phyloP scores from a whole-genome alignment of 2,797 vertebrate species.

The Chiloscyllium punctatum region DNA sequence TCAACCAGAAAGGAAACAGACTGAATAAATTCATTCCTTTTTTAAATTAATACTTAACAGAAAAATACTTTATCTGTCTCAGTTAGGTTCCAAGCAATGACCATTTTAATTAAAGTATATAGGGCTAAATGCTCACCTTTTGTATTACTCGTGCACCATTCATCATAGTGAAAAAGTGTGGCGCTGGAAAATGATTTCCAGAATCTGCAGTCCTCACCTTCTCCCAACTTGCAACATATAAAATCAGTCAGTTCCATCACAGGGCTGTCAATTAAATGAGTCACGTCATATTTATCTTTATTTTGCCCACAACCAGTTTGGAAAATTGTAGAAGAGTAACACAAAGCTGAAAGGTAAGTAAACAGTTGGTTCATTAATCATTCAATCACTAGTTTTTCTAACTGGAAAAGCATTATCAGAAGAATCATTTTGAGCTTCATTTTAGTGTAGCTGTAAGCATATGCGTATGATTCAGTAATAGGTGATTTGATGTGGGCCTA shows the following conservation, averaged over 20 bases:
- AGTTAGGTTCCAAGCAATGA: neutral
- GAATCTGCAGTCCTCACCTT: too few relatives aligned
- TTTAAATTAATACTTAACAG: neutral
- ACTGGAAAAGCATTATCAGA: neutral
- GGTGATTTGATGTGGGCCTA: neutral
- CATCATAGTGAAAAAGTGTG: neutral
- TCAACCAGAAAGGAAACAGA: neutral
- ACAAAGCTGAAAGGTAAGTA: neutral
- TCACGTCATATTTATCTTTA: neutral
- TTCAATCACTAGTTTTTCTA: neutral
- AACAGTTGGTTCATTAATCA: neutral
- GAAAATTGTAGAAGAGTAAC: neutral
- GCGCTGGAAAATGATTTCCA: too few relatives aligned
- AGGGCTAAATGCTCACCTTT: neutral
- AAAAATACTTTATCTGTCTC: neutral
- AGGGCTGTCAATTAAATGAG: neutral
- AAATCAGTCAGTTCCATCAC: neutral
- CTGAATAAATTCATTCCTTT: neutral
- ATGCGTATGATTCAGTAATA: neutral
- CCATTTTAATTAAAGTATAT: neutral
- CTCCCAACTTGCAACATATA: neutral
- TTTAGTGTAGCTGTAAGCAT: neutral
- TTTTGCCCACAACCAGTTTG: slow-evolving; percentile 5
- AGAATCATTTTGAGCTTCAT: neutral
- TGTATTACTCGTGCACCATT: neutral